Evolutionary conservation across 1,140 invertebrate species (phyloP).

Genomic region (Leucophenga varia): DNA sequence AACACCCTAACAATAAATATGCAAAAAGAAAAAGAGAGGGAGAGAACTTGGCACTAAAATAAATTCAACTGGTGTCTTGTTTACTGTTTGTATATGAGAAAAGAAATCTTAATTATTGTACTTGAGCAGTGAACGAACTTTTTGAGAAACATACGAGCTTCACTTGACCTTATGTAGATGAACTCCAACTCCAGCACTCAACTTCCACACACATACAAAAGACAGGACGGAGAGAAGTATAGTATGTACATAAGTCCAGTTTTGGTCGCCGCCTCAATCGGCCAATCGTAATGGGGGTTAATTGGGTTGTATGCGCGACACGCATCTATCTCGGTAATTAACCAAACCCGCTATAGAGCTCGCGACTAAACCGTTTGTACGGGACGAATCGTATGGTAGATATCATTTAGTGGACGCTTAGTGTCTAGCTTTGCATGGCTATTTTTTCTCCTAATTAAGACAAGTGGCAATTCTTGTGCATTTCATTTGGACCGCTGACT

Average conservation of each 20-base stretch:
- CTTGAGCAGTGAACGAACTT: conserved; percentile 38
- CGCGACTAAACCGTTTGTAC: too few species aligned
- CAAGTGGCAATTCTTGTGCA: conserved; percentile 6
- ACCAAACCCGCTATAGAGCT: too few species aligned
- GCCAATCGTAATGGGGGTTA: conserved; percentile 54
- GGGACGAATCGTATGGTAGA: conserved; percentile 39
- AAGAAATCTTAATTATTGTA: conserved; percentile 53
- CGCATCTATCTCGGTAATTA: conserved; percentile 56
- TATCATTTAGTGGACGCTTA: too few species aligned
- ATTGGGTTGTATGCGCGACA: conserved; percentile 56
- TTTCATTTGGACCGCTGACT: conserved; percentile 19
- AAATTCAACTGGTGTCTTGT: conserved; percentile 8
- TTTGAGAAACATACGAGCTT: too few species aligned
- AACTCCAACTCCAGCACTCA: conserved; percentile 28
- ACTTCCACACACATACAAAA: not conserved
- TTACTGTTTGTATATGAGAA: conserved; percentile 2
- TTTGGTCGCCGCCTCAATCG: conserved; percentile 1
- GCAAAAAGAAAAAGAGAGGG: too few species aligned
- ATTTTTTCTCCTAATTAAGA: conserved; percentile 11
- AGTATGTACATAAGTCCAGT: too few species aligned
- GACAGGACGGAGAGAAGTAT: too few species aligned
- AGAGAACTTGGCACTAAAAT: too few species aligned
- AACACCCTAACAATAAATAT: too few species aligned
- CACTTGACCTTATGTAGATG: conserved; percentile 39
- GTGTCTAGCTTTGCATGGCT: conserved; percentile 4